Evolutionary conservation across 2,888 invertebrate genomes (phyloP).

Genomic region (Dolichopus griseipennis): DNA sequence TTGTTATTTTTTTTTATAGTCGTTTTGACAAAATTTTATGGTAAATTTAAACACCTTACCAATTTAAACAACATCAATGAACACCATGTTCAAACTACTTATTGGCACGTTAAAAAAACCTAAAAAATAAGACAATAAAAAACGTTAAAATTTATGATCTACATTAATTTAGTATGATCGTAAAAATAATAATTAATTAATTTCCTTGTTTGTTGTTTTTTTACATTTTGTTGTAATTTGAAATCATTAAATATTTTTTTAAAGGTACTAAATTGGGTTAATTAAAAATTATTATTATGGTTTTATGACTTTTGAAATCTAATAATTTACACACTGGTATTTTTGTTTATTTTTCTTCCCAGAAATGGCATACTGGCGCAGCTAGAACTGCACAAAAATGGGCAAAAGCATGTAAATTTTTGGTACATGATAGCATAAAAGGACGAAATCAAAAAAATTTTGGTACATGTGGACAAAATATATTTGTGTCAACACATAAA

Average conservation of each 20-base stretch:
- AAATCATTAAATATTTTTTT: too few species aligned
- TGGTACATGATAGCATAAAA: conserved; percentile 59
- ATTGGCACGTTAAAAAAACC: neutral
- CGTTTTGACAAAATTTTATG: conserved; percentile 2
- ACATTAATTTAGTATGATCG: too few species aligned
- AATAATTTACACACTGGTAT: too few species aligned
- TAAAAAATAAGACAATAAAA: too few species aligned
- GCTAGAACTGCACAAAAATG: conserved; percentile 65
- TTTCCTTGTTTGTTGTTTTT: too few species aligned
- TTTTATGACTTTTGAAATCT: too few species aligned
- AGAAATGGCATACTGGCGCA: conserved; percentile 67
- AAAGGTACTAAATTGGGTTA: too few species aligned
- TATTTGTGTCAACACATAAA: conserved; percentile 69
- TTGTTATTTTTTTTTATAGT: neutral
- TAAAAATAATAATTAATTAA: too few species aligned
- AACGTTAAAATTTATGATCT: too few species aligned
- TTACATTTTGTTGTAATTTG: too few species aligned
- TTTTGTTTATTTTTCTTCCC: conserved; percentile 22
- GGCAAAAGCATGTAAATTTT: conserved; percentile 60
- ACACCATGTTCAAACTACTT: neutral
- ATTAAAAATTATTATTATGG: too few species aligned
- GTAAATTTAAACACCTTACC: neutral
- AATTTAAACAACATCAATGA: neutral
- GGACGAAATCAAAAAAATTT: conserved; percentile 52
- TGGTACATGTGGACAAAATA: conserved; percentile 72